phyloP scores from a whole-genome alignment of 2,888 invertebrate genomes.

The Protula sp. region DNA sequence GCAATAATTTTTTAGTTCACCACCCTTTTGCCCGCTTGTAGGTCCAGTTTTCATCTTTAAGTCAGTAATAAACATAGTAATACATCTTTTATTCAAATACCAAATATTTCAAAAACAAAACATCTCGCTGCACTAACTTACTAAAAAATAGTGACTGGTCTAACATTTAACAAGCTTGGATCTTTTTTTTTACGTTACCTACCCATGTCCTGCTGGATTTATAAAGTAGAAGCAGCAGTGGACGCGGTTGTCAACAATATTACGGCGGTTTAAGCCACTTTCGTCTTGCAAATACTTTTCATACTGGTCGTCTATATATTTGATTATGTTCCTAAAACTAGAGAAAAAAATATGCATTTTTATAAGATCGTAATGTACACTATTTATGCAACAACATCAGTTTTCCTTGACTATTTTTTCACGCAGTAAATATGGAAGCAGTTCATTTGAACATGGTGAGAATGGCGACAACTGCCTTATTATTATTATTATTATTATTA shows the following conservation, averaged over 20 bases:
- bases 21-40: no score
- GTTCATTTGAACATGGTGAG: neutral
- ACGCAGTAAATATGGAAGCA: neutral
- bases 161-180: no score
- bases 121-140: no score
- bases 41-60: no score
- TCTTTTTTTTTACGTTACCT: no score
- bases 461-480: neutral
- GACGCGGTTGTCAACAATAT: conserved; percentile 93
- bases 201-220: conserved; percentile 53
- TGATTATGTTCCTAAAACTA: conserved; percentile 88
- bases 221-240: conserved; percentile 70
- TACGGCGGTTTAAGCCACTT: conserved; percentile 89
- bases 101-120: no score
- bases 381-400: neutral
- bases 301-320: conserved; percentile 96
- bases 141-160: no score
- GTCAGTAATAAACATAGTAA: no score
- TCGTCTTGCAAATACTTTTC: conserved; percentile 65
- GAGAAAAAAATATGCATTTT: conserved; percentile 16
- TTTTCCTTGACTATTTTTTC: neutral
- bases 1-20: no score
- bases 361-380: no score
- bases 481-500: no score
- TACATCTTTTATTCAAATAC: no score